These are phyloP conservation scores for Stegophylla sp. DNA, from an alignment of 2,888 invertebrate species.

Conservation along the genomic window DNA sequence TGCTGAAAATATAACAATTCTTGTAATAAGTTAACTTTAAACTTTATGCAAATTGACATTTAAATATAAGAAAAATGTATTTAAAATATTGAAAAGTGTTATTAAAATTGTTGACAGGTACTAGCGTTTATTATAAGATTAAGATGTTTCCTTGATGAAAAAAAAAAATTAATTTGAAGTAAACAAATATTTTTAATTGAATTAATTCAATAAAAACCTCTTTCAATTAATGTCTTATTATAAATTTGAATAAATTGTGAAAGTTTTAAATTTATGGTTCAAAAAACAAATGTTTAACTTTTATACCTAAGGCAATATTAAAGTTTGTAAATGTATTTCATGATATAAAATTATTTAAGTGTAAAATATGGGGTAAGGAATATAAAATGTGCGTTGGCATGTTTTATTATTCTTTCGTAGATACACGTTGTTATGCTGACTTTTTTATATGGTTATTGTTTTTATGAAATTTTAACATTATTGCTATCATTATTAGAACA, in stretches of 20 bases:
- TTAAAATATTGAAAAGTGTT: too few species aligned
- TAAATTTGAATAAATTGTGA: slow-evolving; percentile 14
- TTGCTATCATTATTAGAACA: too few species aligned
- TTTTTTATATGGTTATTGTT: too few species aligned
- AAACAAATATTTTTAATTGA: background rate
- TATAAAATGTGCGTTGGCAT: background rate
- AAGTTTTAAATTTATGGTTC: background rate
- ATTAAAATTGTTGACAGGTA: too few species aligned
- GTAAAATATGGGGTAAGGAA: background rate
- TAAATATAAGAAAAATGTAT: too few species aligned
- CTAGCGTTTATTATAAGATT: background rate
- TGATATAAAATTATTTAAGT: background rate
- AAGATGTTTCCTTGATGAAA: background rate
- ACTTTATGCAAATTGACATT: too few species aligned
- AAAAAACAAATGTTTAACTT: background rate
- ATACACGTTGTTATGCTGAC: background rate
- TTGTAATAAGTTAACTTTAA: too few species aligned
- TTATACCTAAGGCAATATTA: background rate
- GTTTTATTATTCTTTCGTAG: background rate
- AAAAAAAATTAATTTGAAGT: too few species aligned
- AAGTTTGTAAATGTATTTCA: background rate
- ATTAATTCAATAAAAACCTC: slow-evolving; percentile 7
- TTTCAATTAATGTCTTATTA: background rate
- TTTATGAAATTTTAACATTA: too few species aligned
- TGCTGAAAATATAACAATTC: too few species aligned